These are phyloP conservation scores for Gouania willdenowi DNA, from an alignment of 2,797 vertebrate species.

Conservation along the genomic window DNA sequence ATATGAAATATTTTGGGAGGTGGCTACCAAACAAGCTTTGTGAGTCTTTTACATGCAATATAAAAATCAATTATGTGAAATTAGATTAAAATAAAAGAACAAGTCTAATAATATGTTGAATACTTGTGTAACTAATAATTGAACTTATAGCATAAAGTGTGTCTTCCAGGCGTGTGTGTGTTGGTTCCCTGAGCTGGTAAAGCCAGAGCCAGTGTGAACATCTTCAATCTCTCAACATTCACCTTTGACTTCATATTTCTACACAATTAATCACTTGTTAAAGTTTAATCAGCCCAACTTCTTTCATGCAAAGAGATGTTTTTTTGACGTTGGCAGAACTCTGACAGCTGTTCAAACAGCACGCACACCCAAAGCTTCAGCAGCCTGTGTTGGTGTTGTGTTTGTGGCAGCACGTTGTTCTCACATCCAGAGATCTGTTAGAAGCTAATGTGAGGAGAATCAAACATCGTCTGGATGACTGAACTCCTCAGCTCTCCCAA, in stretches of 20 bases:
- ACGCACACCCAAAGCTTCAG: slow-evolving; percentile 3
- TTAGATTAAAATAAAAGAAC: too few species aligned
- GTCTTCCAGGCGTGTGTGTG: too few species aligned
- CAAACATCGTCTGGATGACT: slow-evolving; percentile 38
- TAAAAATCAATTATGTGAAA: too few species aligned
- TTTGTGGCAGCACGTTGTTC: slow-evolving; percentile 20
- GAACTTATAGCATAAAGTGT: too few species aligned
- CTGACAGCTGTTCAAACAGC: slow-evolving; percentile 38
- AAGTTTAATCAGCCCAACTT: slow-evolving; percentile 1
- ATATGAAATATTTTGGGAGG: too few species aligned
- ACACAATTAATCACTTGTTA: not conserved
- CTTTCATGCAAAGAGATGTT: not conserved
- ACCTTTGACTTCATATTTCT: not conserved
- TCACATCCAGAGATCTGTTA: slow-evolving; percentile 27
- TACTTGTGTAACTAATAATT: too few species aligned
- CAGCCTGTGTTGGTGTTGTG: slow-evolving; percentile 11
- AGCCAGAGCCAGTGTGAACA: too few species aligned
- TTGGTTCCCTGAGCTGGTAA: too few species aligned
- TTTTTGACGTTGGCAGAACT: slow-evolving; percentile 11
- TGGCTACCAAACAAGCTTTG: too few species aligned
- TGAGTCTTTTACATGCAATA: too few species aligned
- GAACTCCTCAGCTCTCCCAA: slow-evolving; percentile 22
- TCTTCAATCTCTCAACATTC: too few species aligned
- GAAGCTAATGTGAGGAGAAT: slow-evolving; percentile 31
- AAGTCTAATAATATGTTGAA: too few species aligned